A percentile compares a stretch with the other conserved stretches of the same genome.
Conservation (phyloP, 1,140 invertebrate genomes). For the Camponotus pennsylvanicus region DNA sequence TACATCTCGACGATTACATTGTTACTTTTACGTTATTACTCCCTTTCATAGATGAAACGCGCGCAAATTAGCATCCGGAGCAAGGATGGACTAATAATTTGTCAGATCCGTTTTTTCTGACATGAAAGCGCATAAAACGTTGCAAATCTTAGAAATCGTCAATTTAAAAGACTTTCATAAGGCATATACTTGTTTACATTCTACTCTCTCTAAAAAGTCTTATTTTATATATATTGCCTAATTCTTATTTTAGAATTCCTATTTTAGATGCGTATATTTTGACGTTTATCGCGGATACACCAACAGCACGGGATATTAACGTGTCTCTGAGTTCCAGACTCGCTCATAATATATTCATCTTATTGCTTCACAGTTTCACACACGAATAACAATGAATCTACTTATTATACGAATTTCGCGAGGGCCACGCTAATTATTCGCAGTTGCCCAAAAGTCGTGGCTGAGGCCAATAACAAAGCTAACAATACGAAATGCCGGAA, state of each 20-base stretch:
- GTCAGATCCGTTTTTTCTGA: background rate
- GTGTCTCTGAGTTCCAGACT: background rate
- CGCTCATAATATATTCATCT: constrained; percentile 38
- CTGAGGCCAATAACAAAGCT: background rate
- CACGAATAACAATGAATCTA: constrained; percentile 30
- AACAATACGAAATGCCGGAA: constrained; percentile 14
- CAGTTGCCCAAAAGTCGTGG: constrained; percentile 8
- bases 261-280: background rate
- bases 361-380: constrained; percentile 26
- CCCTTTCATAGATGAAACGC: background rate
- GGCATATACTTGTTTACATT: no score
- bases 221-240: background rate
- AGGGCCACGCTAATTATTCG: constrained; percentile 37
- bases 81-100: background rate
- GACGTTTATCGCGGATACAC: background rate
- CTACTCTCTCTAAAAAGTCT: no score
- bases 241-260: no score
- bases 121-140: background rate
- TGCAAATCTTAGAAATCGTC: background rate
- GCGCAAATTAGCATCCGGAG: background rate
- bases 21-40: constrained; percentile 9
- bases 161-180: no score
- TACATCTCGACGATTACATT: background rate
- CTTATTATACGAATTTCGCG: constrained; percentile 34
- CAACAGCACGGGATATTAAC: background rate